Conservation (phyloP, 2,113 vertebrate genomes). For the Oreotragus oreotragus region DNA sequence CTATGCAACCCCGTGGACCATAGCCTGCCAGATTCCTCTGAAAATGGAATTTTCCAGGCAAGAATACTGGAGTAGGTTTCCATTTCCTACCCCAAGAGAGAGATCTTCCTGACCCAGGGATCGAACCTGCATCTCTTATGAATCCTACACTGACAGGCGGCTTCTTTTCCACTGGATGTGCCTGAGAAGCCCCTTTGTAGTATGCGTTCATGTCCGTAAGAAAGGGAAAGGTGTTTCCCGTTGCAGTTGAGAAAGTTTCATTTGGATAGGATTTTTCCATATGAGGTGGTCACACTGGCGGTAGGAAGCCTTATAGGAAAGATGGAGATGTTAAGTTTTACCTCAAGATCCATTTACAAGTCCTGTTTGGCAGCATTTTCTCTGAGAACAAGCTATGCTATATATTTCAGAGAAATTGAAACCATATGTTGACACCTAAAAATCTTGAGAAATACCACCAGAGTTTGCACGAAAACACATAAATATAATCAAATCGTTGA, state of each 20-base stretch:
- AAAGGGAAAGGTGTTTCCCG: slow-evolving; percentile 63
- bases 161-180: background rate
- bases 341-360: slow-evolving; percentile 80
- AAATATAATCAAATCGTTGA: slow-evolving; percentile 76
- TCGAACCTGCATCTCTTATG: background rate
- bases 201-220: background rate
- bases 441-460: slow-evolving; percentile 77
- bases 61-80: background rate
- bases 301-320: slow-evolving; percentile 67
- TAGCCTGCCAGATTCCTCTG: background rate
- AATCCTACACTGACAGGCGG: background rate
- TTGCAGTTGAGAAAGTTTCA: slow-evolving; percentile 44
- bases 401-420: slow-evolving; percentile 83
- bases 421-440: slow-evolving; percentile 84
- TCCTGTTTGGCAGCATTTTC: slow-evolving; percentile 72
- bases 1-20: background rate
- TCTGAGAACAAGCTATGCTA: slow-evolving; percentile 78
- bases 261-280: slow-evolving; percentile 71
- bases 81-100: background rate
- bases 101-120: background rate
- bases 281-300: slow-evolving; percentile 43
- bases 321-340: slow-evolving; percentile 74
- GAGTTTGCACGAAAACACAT: slow-evolving; percentile 72
- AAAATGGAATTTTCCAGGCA: background rate
- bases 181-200: background rate